A percentile compares a stretch with the other conserved stretches of the same genome.
These are phyloP conservation scores for Actinernus sp. DNA, from an alignment of 92 coral and sea anemone genomes.

Conservation along the genomic window DNA sequence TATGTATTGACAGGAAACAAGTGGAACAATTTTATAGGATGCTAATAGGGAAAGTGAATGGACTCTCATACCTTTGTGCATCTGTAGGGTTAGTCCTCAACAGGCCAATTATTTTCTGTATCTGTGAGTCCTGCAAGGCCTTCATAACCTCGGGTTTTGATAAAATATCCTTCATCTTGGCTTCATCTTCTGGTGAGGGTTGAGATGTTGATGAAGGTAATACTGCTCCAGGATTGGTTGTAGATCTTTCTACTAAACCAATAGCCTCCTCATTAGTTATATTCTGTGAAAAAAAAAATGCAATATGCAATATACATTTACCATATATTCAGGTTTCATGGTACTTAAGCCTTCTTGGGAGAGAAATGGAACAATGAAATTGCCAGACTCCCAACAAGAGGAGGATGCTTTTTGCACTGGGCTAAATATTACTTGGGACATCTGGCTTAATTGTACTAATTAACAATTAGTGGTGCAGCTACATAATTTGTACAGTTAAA, in stretches of 20 bases:
- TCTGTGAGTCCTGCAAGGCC: slow-evolving; percentile 70
- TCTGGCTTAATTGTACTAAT: too few relatives aligned
- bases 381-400: too few relatives aligned
- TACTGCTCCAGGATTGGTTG: slow-evolving; percentile 4
- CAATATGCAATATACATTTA: too few relatives aligned
- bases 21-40: not conserved
- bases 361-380: too few relatives aligned
- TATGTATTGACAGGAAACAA: too few relatives aligned
- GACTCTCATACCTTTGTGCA: slow-evolving; percentile 64
- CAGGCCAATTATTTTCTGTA: slow-evolving; percentile 65
- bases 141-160: slow-evolving; percentile 71
- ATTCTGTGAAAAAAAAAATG: not conserved
- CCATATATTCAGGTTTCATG: too few relatives aligned
- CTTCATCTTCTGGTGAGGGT: slow-evolving; percentile 75
- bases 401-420: too few relatives aligned
- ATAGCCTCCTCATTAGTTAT: slow-evolving; percentile 28
- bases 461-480: too few relatives aligned
- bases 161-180: slow-evolving; percentile 64
- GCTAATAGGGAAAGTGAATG: not conserved
- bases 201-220: slow-evolving; percentile 12
- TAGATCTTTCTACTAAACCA: slow-evolving; percentile 51
- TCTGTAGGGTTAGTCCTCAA: slow-evolving; percentile 74
- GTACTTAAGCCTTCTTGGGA: too few relatives aligned
- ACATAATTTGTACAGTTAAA: too few relatives aligned
- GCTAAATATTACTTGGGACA: too few relatives aligned